Evolutionary conservation across 2,797 vertebrate genomes (phyloP).

Genomic region (Aldrovandia affinis): DNA sequence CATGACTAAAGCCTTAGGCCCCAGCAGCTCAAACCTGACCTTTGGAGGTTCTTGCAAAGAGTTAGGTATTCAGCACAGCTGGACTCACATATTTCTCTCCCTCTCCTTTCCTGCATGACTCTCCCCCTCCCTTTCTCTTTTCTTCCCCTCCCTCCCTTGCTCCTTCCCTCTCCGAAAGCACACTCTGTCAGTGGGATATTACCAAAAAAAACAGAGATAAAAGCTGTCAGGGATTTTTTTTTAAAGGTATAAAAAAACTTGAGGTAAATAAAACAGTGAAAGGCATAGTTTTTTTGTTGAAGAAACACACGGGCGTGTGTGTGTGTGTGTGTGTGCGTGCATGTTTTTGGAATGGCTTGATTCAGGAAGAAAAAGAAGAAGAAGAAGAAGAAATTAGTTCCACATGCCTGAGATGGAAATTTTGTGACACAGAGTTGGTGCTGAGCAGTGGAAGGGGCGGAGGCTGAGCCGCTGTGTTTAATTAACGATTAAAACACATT

Average conservation of each 20-base stretch:
- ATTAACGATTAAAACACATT: conserved; percentile 30
- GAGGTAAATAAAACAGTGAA: conserved; percentile 64
- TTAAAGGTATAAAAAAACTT: conserved; percentile 59
- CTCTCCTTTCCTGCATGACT: conserved; percentile 55
- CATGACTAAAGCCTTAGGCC: conserved; percentile 74
- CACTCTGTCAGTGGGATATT: conserved; percentile 64
- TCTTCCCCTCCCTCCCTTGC: conserved; percentile 51
- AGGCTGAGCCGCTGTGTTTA: neutral
- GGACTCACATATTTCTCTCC: conserved; percentile 73
- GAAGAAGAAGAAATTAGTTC: conserved; percentile 67
- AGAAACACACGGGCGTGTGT: conserved; percentile 52
- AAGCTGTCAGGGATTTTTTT: conserved; percentile 44
- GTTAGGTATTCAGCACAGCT: conserved; percentile 84
- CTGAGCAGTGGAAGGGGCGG: conserved; percentile 29
- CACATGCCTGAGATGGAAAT: conserved; percentile 72
- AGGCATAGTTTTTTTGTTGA: conserved; percentile 49
- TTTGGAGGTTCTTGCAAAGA: conserved; percentile 69
- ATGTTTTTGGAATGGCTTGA: conserved; percentile 52
- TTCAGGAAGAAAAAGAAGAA: conserved; percentile 52
- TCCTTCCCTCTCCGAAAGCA: conserved; percentile 59
- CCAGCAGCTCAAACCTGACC: conserved; percentile 69
- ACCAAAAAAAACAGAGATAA: conserved; percentile 78
- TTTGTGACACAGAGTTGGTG: neutral
- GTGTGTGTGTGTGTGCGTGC: conserved; percentile 43
- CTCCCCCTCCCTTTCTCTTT: conserved; percentile 59